Evolutionary conservation across 2,888 invertebrate genomes (phyloP).

Genomic region (Anodontia alba): DNA sequence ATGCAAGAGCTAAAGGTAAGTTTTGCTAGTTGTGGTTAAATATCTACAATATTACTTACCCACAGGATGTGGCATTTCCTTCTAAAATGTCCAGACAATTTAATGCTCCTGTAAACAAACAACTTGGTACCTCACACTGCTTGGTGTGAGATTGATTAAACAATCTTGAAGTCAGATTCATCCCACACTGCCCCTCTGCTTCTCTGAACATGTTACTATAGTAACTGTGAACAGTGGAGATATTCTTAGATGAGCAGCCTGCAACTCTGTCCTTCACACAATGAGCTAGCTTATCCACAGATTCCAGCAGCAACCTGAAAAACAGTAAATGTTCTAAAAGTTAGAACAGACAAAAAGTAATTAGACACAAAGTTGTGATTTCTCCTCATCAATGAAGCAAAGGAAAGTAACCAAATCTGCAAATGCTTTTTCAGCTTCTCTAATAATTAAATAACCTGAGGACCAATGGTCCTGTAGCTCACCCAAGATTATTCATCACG

Average conservation of each 20-base stretch:
- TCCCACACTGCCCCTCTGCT: background rate
- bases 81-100: background rate
- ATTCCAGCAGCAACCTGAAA: background rate
- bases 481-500: too few relatives aligned
- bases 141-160: background rate
- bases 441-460: too few relatives aligned
- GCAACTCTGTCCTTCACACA: background rate
- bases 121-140: background rate
- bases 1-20: too few relatives aligned
- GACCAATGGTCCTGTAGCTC: too few relatives aligned
- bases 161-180: background rate
- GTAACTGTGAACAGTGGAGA: background rate
- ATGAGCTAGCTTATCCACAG: background rate
- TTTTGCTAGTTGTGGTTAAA: too few relatives aligned
- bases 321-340: too few relatives aligned
- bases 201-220: constrained; percentile 6
- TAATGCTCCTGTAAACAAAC: background rate
- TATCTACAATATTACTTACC: too few relatives aligned
- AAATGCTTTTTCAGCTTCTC: too few relatives aligned
- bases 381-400: too few relatives aligned
- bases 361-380: too few relatives aligned
- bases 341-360: too few relatives aligned
- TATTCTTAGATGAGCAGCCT: background rate
- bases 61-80: background rate
- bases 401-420: too few relatives aligned